These are phyloP conservation scores for Philonicus albiceps DNA, from an alignment of 2,888 invertebrate genomes.

Conservation along the genomic window DNA sequence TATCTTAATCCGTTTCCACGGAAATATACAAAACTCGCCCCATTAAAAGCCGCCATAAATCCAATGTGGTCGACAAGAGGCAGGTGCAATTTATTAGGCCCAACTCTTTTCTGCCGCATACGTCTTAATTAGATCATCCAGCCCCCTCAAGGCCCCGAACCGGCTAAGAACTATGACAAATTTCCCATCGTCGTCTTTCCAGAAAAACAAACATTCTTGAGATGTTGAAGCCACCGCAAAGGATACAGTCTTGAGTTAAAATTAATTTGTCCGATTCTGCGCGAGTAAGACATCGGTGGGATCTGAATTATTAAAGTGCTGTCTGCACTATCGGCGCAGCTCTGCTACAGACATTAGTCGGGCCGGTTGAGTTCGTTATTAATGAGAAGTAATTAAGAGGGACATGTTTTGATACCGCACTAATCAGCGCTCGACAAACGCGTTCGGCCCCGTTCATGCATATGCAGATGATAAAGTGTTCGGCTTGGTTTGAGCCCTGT, in stretches of 20 bases:
- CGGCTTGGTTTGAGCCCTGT: not conserved
- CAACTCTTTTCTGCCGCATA: not conserved
- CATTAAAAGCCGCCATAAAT: not conserved
- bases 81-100: not conserved
- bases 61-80: not conserved
- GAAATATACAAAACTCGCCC: not conserved
- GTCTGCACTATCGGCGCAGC: not conserved
- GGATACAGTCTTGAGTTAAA: not conserved
- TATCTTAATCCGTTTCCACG: not conserved
- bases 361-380: not conserved
- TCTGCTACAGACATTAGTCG: not conserved
- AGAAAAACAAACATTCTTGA: not conserved
- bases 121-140: not conserved
- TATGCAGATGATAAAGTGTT: constrained; percentile 23
- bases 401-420: constrained; percentile 32
- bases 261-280: constrained; percentile 10
- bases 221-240: not conserved
- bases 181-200: not conserved
- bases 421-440: constrained; percentile 18
- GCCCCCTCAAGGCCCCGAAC: not conserved
- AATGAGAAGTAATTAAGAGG: constrained; percentile 35
- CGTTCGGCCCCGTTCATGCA: constrained; percentile 4
- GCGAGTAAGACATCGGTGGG: not conserved
- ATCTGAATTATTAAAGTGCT: not conserved
- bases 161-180: not conserved